phyloP scores from a whole-genome alignment of 2,888 invertebrate genomes.

The Geotrupes spiniger region DNA sequence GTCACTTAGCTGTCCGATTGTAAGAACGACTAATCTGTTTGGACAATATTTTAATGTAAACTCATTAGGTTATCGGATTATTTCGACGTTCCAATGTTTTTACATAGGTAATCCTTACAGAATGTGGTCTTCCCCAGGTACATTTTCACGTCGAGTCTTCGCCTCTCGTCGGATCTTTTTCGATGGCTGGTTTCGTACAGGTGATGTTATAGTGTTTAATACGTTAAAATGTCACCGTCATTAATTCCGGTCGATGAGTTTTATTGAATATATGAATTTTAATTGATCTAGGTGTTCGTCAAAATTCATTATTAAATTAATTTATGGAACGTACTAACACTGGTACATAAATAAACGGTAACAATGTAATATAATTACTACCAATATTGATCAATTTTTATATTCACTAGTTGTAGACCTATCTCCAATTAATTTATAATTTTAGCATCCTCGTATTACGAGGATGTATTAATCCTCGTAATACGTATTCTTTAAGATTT shows the following conservation, averaged over 20 bases:
- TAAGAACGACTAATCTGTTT: slow-evolving; percentile 34
- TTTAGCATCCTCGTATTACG: no score
- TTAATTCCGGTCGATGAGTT: neutral
- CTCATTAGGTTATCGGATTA: slow-evolving; percentile 45
- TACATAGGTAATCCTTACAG: slow-evolving; percentile 17
- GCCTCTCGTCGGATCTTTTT: neutral
- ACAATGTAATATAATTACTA: no score
- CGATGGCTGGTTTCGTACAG: neutral
- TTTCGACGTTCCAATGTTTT: slow-evolving; percentile 11
- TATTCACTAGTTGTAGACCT: no score
- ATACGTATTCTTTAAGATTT: no score
- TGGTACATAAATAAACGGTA: no score
- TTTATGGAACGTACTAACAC: no score
- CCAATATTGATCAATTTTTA: no score
- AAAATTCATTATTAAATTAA: no score
- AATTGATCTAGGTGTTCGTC: neutral
- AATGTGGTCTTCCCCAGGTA: slow-evolving; percentile 2
- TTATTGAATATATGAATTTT: slow-evolving; percentile 1
- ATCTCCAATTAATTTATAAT: no score
- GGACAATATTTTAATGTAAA: slow-evolving; percentile 42
- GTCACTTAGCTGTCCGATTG: slow-evolving; percentile 23
- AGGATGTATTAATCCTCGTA: no score
- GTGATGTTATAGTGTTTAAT: no score
- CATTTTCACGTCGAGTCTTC: neutral
- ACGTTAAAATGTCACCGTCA: neutral